Evolutionary conservation across 2,113 vertebrate species (phyloP), one percentile per base, ranked within the genome.

Genomic region (Peucedramus taeniatus): DNA sequence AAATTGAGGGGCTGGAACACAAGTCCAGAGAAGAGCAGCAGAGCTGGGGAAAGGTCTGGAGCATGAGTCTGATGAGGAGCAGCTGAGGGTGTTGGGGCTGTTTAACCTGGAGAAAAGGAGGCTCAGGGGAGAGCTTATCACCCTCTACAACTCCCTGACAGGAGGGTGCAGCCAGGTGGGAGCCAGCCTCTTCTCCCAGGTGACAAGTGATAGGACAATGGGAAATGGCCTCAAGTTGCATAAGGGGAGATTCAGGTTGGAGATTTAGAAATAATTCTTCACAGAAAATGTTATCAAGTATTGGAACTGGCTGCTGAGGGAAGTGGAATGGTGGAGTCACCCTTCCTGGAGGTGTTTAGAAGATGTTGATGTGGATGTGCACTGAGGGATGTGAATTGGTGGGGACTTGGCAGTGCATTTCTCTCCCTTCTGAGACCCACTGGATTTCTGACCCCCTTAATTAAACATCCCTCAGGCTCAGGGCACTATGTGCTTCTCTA

Each of bases 11-110:
- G 14, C 17, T 89, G 59, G 53, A 88, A 23, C 1, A 0, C 0
- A 0, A 6, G 20, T 56, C 26, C 42, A 51, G 7, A 65, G 45
- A 5, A 47, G 21, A 3, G 5, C 31, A 65, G 7, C 0, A 0
- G 53, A 81, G 20, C 11, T 68, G 57, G 21, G 39, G 49, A 54
- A 8, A 10, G 22, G 5, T 23, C 35, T 82, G 3, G 44, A 33
- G 42, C 0, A 23, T 28, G 59, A 18, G 15, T 11, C 10, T 30
- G 5, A 2, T 21, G 33, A 69, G 39, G 8, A 78, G 44, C 2
- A 1, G 30, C 35, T 76, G 51, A 66, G n/a, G 15, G 20, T 61
- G 8, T 14, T 51, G 28, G 10, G 22, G 4, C 0, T 2, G 9
- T 3, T 70, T 2, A 42, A 10, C 0, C 35, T 87, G 71, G 13